phyloP scores from a whole-genome alignment of 2,888 invertebrate species.

The Thelaira solivaga region DNA sequence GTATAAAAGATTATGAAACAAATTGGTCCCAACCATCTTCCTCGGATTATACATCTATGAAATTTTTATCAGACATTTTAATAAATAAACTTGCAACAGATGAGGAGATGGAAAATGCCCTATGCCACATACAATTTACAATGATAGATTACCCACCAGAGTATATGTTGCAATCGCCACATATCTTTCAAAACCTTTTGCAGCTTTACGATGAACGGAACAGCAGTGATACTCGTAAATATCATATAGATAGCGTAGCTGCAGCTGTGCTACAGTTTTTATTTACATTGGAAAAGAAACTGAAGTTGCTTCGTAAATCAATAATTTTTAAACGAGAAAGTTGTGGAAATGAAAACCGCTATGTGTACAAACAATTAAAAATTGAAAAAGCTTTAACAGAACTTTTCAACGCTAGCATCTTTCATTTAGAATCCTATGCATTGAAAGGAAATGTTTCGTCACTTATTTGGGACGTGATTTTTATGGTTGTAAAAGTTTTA shows the following conservation, averaged over 20 bases:
- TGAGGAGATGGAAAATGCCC: conserved; percentile 66
- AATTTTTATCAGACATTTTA: conserved; percentile 68
- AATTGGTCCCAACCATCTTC: conserved; percentile 70
- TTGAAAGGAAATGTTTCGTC: conserved; percentile 54
- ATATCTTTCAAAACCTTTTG: conserved; percentile 70
- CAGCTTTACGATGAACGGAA: conserved; percentile 65
- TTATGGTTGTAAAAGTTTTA: conserved; percentile 57
- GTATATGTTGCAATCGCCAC: conserved; percentile 74
- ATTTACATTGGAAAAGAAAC: conserved; percentile 65
- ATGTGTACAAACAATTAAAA: conserved; percentile 64
- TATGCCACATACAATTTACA: conserved; percentile 70
- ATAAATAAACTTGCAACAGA: conserved; percentile 44
- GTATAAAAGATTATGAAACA: conserved; percentile 67
- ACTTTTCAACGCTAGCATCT: conserved; percentile 65
- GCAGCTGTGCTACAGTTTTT: conserved; percentile 65
- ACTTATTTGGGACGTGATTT: conserved; percentile 62
- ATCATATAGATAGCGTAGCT: conserved; percentile 64
- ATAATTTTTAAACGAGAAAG: conserved; percentile 20
- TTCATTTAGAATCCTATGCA: conserved; percentile 54
- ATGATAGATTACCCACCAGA: conserved; percentile 75
- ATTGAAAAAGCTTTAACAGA: conserved; percentile 64
- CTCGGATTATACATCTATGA: conserved; percentile 70
- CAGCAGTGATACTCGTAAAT: neutral
- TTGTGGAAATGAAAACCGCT: neutral
- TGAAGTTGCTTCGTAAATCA: conserved; percentile 63